A percentile compares a stretch with the other conserved stretches of the same genome.
Evolutionary conservation across 2,888 invertebrate genomes (phyloP).

Genomic region (Torymus aiolomorphi): DNA sequence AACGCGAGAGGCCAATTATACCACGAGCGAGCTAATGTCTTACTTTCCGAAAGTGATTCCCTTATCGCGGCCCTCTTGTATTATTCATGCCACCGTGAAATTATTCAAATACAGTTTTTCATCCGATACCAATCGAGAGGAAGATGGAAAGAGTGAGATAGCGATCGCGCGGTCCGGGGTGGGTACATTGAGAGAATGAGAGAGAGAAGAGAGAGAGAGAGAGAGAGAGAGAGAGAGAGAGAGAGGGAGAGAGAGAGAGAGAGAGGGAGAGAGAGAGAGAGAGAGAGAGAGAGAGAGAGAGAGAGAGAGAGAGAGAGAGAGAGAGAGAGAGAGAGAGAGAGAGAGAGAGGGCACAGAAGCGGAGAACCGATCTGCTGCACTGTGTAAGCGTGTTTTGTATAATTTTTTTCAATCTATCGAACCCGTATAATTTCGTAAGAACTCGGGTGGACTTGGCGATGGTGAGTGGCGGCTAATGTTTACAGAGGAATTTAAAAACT

Average conservation of each 20-base stretch:
- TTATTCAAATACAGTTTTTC: conserved; percentile 53
- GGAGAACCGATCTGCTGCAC: too few species aligned
- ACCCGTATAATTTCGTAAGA: too few species aligned
- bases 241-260: not conserved
- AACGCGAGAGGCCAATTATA: conserved; percentile 45
- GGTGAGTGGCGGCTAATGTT: too few species aligned
- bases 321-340: not conserved
- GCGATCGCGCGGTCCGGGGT: too few species aligned
- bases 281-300: too few species aligned
- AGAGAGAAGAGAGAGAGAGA: not conserved
- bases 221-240: conserved; percentile 1
- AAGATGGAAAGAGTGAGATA: conserved; percentile 1
- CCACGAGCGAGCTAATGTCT: conserved; percentile 39
- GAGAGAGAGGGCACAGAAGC: not conserved
- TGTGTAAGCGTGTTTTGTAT: not conserved
- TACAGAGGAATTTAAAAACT: too few species aligned
- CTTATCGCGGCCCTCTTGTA: conserved; percentile 45
- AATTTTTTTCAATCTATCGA: not conserved
- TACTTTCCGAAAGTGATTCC: conserved; percentile 51
- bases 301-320: not conserved
- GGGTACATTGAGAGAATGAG: not conserved
- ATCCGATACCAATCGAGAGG: conserved; percentile 45
- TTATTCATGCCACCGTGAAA: conserved; percentile 50
- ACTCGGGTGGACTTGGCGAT: too few species aligned
- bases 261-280: not conserved